These are phyloP conservation scores for Ictidomys tridecemlineatus DNA, from an alignment of 2,113 vertebrate genomes.

Conservation along the genomic window DNA sequence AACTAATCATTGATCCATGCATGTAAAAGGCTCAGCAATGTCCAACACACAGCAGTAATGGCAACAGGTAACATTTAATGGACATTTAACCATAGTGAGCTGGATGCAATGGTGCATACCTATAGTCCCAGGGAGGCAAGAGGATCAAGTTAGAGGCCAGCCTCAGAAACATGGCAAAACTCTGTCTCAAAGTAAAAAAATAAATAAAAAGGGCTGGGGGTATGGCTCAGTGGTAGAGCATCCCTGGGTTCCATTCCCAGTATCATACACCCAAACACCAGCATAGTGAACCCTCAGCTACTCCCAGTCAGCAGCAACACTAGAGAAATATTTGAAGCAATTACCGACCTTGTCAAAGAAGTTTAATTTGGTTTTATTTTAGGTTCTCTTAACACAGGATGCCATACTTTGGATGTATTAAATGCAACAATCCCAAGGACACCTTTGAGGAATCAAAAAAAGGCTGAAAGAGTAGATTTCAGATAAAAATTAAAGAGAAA, in stretches of 20 bases:
- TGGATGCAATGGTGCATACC: too few species aligned
- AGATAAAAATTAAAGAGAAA: slow-evolving; percentile 18
- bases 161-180: too few species aligned
- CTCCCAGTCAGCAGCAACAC: background rate
- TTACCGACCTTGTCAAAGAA: background rate
- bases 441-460: background rate
- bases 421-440: background rate
- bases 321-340: background rate
- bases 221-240: too few species aligned
- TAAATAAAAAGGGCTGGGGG: too few species aligned
- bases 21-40: background rate
- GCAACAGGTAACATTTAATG: background rate
- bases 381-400: background rate
- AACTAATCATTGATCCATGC: background rate
- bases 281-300: background rate
- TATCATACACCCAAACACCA: too few species aligned
- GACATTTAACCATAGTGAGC: background rate
- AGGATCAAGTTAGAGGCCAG: too few species aligned
- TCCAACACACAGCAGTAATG: background rate
- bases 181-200: too few species aligned
- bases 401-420: background rate
- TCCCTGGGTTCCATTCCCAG: too few species aligned
- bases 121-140: too few species aligned
- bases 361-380: background rate
- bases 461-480: background rate